phyloP scores from a whole-genome alignment of 2,888 invertebrate genomes.

The Pammene fasciana region DNA sequence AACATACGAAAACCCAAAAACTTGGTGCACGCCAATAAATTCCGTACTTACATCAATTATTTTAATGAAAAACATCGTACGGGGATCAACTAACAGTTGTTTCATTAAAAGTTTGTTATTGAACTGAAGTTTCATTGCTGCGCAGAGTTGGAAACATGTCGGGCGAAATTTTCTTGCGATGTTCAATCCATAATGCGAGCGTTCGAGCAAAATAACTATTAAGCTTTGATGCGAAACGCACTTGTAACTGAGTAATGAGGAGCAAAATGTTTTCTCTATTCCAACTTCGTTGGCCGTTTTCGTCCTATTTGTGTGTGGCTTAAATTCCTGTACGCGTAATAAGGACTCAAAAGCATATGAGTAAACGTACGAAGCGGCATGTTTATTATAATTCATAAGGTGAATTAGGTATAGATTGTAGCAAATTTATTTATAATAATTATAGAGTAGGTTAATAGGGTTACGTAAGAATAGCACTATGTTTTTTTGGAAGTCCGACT shows the following conservation, averaged over 20 bases:
- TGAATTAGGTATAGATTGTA: too few relatives aligned
- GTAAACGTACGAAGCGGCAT: too few relatives aligned
- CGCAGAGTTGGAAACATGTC: conserved; percentile 68
- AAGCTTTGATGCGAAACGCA: conserved; percentile 48
- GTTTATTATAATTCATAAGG: too few relatives aligned
- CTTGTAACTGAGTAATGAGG: conserved; percentile 40
- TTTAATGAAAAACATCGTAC: conserved; percentile 53
- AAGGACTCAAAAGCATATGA: too few relatives aligned
- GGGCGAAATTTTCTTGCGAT: conserved; percentile 66
- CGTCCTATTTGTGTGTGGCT: too few relatives aligned
- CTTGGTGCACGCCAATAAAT: neutral
- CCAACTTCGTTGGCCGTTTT: conserved; percentile 9
- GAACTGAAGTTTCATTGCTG: conserved; percentile 69
- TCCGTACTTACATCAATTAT: conserved; percentile 11
- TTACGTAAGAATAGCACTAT: too few relatives aligned
- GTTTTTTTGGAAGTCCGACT: too few relatives aligned
- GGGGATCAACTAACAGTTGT: conserved; percentile 65
- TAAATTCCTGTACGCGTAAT: too few relatives aligned
- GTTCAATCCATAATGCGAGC: conserved; percentile 58
- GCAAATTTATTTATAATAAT: too few relatives aligned
- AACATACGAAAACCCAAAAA: neutral
- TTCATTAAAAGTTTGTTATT: conserved; percentile 79
- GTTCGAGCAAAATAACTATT: conserved; percentile 45
- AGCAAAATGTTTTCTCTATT: conserved; percentile 35
- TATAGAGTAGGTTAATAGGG: too few relatives aligned